phyloP scores from a whole-genome alignment of 2,888 invertebrate genomes.

The Alentia gelatinosa region DNA sequence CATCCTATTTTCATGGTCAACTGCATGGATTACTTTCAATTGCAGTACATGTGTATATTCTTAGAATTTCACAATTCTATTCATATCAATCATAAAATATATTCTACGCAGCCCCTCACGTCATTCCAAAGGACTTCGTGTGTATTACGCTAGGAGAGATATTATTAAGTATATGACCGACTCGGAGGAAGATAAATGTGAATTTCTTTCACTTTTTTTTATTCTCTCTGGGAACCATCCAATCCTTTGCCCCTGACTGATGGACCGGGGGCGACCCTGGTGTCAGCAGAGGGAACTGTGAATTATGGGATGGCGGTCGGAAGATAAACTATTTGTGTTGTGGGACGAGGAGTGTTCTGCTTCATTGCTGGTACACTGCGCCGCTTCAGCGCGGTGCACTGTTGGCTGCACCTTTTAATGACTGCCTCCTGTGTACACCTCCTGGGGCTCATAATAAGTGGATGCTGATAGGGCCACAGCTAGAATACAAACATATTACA shows the following conservation, averaged over 20 bases:
- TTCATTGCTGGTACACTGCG: conserved; percentile 21
- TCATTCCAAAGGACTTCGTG: too few relatives aligned
- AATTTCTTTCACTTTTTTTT: too few relatives aligned
- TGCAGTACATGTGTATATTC: too few relatives aligned
- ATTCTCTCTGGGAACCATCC: conserved; percentile 8
- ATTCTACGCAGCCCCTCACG: too few relatives aligned
- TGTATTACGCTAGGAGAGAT: neutral
- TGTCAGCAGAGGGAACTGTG: conserved; percentile 25
- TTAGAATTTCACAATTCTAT: too few relatives aligned
- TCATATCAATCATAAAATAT: too few relatives aligned
- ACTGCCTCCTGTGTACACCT: neutral
- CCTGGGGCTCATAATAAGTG: neutral
- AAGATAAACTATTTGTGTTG: conserved; percentile 47
- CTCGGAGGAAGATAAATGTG: neutral
- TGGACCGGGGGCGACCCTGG: neutral
- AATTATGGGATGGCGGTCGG: neutral
- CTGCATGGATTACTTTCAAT: too few relatives aligned
- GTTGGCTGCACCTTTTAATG: neutral
- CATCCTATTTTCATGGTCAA: too few relatives aligned
- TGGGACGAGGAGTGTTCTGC: conserved; percentile 9
- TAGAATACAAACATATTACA: too few relatives aligned
- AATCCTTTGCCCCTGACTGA: conserved; percentile 8
- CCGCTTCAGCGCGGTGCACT: neutral
- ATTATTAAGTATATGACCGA: neutral
- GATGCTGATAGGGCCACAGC: too few relatives aligned